Percentiles rank a stretch among this genome's conserved stretches.
These are phyloP conservation scores for Acrocephalus arundinaceus DNA, from an alignment of 2,113 vertebrate genomes.

Conservation along the genomic window DNA sequence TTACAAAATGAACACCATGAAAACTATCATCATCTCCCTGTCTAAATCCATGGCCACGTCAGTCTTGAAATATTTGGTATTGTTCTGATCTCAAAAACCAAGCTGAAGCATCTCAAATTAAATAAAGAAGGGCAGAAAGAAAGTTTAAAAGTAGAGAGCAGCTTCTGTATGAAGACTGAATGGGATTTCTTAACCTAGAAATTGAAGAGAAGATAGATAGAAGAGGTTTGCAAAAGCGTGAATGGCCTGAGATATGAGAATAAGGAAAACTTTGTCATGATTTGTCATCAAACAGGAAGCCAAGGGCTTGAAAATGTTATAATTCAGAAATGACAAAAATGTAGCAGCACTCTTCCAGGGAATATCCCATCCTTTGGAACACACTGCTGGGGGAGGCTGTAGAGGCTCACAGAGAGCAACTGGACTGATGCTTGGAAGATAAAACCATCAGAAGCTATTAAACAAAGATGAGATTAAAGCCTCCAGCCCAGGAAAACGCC, in stretches of 20 bases:
- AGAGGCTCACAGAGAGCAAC: not conserved
- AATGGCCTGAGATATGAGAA: not conserved
- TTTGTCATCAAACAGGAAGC: not conserved
- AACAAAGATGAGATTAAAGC: not conserved
- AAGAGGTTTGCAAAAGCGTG: not conserved
- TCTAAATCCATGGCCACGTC: not conserved
- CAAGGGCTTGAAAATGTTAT: not conserved
- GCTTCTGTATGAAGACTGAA: not conserved
- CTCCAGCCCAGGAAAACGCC: not conserved
- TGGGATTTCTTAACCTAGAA: not conserved
- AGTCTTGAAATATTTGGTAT: not conserved
- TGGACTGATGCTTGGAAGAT: not conserved
- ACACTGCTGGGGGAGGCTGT: not conserved
- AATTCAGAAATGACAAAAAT: not conserved
- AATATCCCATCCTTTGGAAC: not conserved
- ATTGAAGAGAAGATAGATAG: not conserved
- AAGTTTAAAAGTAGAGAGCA: not conserved
- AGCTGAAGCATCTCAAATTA: not conserved
- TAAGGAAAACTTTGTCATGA: not conserved
- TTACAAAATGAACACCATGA: not conserved
- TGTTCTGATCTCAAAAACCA: not conserved
- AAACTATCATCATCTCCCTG: not conserved
- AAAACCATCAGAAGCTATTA: not conserved
- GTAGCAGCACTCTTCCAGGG: not conserved
- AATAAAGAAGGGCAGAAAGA: not conserved